phyloP scores from a whole-genome alignment of 2,113 vertebrate genomes.

The Holacanthus passer region DNA sequence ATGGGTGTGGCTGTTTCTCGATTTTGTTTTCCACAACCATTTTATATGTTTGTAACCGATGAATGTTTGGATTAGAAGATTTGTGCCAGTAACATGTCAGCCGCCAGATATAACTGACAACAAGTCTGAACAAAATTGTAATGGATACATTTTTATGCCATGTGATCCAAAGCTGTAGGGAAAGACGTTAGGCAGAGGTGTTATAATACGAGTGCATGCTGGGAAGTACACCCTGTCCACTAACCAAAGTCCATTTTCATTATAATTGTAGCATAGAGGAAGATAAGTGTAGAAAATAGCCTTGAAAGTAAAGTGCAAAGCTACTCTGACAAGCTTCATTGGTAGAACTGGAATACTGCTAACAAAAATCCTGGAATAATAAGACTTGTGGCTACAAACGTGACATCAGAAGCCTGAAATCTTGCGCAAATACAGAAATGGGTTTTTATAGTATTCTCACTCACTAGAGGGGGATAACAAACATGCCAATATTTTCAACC shows the following conservation, averaged over 20 bases:
- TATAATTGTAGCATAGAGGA: not conserved
- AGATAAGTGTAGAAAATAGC: not conserved
- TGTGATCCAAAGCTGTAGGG: not conserved
- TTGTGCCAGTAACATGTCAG: not conserved
- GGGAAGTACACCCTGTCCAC: not conserved
- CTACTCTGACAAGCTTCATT: no score
- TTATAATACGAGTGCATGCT: constrained; percentile 7
- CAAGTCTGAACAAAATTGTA: not conserved
- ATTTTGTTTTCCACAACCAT: not conserved
- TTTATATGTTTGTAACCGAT: not conserved
- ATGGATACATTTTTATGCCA: not conserved
- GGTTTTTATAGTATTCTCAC: not conserved
- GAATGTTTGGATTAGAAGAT: not conserved
- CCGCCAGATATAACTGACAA: not conserved
- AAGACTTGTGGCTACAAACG: constrained; percentile 2
- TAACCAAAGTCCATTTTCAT: constrained; percentile 6
- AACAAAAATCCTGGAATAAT: not conserved
- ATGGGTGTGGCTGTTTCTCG: constrained; percentile 36
- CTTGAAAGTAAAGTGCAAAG: not conserved
- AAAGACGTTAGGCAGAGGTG: not conserved
- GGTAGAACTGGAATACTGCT: not conserved
- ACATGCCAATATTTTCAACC: not conserved
- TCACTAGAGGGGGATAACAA: not conserved
- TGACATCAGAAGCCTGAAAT: not conserved
- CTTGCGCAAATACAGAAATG: not conserved